A percentile compares a stretch with the other conserved stretches of the same genome.
Conservation (phyloP, 1,140 invertebrate genomes). For the Neodiprion virginianus region DNA sequence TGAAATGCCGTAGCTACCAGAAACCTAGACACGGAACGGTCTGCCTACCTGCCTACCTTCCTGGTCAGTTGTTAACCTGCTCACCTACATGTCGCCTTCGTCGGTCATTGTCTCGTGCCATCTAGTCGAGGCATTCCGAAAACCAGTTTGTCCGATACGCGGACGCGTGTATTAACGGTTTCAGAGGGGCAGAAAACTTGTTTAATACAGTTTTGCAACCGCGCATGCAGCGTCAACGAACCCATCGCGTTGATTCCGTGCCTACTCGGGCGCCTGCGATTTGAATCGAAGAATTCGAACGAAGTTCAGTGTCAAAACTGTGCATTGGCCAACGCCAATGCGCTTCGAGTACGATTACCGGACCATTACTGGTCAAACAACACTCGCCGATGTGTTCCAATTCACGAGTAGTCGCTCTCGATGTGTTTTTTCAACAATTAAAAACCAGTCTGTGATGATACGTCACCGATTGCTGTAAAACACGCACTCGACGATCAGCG, state of each 20-base stretch:
- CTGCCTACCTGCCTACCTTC: too few relatives aligned
- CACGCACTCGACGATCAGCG: too few relatives aligned
- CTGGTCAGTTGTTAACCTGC: constrained; percentile 2
- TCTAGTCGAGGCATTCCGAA: neutral
- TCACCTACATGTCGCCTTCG: neutral
- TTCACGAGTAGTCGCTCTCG: too few relatives aligned
- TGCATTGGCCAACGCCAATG: too few relatives aligned
- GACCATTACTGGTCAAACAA: too few relatives aligned
- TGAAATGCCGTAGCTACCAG: too few relatives aligned
- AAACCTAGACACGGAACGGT: too few relatives aligned
- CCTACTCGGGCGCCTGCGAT: neutral
- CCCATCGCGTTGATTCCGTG: neutral
- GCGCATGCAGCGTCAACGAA: neutral
- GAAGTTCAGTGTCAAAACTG: neutral
- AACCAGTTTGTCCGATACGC: neutral
- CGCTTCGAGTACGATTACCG: too few relatives aligned
- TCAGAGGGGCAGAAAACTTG: neutral
- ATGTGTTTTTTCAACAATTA: too few relatives aligned
- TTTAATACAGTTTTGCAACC: neutral
- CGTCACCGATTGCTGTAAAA: too few relatives aligned
- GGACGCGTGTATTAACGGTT: neutral
- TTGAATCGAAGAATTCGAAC: neutral
- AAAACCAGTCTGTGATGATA: too few relatives aligned
- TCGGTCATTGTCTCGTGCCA: neutral
- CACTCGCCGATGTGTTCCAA: too few relatives aligned